Conservation (phyloP, 1,140 invertebrate species). For the Holcopasites calliopsidis region DNA sequence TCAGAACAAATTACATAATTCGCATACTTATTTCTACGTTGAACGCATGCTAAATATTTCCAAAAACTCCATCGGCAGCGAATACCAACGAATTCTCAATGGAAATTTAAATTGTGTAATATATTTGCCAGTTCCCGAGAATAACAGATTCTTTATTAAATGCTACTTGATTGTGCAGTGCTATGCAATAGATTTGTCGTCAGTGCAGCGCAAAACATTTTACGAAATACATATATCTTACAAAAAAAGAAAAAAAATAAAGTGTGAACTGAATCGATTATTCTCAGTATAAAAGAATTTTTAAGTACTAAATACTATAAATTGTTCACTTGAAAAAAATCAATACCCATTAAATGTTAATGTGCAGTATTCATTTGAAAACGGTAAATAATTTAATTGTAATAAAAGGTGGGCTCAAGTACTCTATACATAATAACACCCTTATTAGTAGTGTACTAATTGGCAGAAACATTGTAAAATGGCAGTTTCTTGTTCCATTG, state of each 20-base stretch:
- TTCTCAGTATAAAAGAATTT: conserved; percentile 36
- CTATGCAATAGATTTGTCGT: background rate
- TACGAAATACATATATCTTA: conserved; percentile 16
- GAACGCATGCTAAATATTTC: conserved; percentile 9
- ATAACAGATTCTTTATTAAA: conserved; percentile 44
- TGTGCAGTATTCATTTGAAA: background rate
- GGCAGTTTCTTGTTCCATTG: conserved; percentile 50
- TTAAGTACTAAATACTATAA: conserved; percentile 44
- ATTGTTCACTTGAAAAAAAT: conserved; percentile 16
- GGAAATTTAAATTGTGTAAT: background rate
- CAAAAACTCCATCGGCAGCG: background rate
- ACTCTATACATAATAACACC: background rate
- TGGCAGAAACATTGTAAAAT: conserved; percentile 47
- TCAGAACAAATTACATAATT: conserved; percentile 39
- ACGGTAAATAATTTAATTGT: background rate
- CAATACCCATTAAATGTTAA: background rate
- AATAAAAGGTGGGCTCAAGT: conserved; percentile 9
- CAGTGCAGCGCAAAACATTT: background rate
- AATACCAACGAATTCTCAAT: background rate
- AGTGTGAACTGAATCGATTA: conserved; percentile 35
- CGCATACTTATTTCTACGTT: conserved; percentile 31
- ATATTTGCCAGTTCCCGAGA: conserved; percentile 21
- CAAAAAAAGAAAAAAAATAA: too few species aligned
- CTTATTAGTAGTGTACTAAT: conserved; percentile 41
- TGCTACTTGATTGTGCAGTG: background rate